A percentile compares a stretch with the other conserved stretches of the same genome.
Evolutionary conservation across 2,888 invertebrate species (phyloP).

Genomic region (Eupithecia subfuscata): DNA sequence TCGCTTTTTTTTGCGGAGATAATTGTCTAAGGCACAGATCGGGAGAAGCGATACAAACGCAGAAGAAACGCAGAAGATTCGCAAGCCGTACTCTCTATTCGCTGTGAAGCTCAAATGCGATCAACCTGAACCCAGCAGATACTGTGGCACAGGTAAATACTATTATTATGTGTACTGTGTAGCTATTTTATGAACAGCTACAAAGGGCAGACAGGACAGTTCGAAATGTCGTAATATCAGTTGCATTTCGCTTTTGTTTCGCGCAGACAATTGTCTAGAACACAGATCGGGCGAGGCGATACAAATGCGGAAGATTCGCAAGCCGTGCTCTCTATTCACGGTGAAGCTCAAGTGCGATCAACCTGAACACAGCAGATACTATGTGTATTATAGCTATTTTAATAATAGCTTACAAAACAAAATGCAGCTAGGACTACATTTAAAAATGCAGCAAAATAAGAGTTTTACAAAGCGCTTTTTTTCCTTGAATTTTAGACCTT

Average conservation of each 20-base stretch:
- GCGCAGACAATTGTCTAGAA: background rate
- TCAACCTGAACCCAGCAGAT: constrained; percentile 30
- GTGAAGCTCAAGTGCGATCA: constrained; percentile 32
- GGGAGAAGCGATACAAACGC: constrained; percentile 37
- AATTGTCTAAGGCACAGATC: background rate
- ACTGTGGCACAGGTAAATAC: background rate
- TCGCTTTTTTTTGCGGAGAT: background rate
- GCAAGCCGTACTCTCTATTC: constrained; percentile 65
- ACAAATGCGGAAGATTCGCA: constrained; percentile 50
- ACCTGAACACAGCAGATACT: constrained; percentile 25
- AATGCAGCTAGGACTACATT: background rate
- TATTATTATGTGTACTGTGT: constrained; percentile 7
- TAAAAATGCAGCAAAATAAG: too few species aligned
- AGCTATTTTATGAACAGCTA: constrained; percentile 20
- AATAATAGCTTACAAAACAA: constrained; percentile 12
- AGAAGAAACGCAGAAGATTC: constrained; percentile 50
- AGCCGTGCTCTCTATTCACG: constrained; percentile 66
- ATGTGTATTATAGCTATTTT: constrained; percentile 14
- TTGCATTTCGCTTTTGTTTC: background rate
- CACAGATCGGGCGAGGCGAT: constrained; percentile 26
- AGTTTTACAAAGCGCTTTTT: background rate
- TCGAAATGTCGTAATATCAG: too few species aligned
- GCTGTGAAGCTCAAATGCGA: constrained; percentile 38
- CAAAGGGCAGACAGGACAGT: constrained; percentile 1
- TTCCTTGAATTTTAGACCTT: background rate